Conservation (phyloP, 2,797 vertebrate genomes). For the Lutjanus campechanus region DNA sequence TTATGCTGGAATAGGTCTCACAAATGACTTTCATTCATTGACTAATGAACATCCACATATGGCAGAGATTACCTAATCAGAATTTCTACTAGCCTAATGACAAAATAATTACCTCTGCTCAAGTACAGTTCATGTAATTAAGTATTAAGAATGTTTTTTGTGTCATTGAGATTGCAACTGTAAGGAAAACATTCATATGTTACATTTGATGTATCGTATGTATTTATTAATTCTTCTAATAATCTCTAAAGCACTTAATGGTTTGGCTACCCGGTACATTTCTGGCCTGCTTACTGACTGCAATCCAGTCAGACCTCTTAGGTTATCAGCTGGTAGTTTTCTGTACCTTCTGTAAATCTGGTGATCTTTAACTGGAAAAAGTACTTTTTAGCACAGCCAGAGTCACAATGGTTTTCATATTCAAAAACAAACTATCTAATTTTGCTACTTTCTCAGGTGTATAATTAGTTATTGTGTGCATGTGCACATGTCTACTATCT, state of each 20-base stretch:
- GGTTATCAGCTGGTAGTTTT: not conserved
- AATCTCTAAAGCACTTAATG: conserved; percentile 17
- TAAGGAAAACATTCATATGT: conserved; percentile 29
- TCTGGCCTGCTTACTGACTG: not conserved
- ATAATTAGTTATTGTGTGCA: too few relatives aligned
- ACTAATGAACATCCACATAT: conserved; percentile 47
- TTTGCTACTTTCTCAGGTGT: too few relatives aligned
- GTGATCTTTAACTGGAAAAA: not conserved
- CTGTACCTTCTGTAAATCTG: not conserved
- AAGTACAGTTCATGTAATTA: conserved; percentile 32
- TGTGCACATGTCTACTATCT: too few relatives aligned
- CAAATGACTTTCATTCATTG: conserved; percentile 40
- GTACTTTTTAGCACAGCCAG: too few relatives aligned
- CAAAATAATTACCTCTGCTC: conserved; percentile 47
- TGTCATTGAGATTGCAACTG: conserved; percentile 28
- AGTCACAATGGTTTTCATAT: too few relatives aligned
- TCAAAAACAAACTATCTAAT: too few relatives aligned
- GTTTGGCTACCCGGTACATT: not conserved
- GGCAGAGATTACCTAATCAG: conserved; percentile 55
- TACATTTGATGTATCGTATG: conserved; percentile 4
- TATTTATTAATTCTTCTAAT: conserved; percentile 19
- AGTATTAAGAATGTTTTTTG: conserved; percentile 37
- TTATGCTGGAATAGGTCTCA: conserved; percentile 1
- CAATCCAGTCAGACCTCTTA: not conserved
- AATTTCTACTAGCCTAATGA: conserved; percentile 51